These are phyloP conservation scores for Hedychridium roseum DNA, from an alignment of 2,888 invertebrate species.

Conservation along the genomic window DNA sequence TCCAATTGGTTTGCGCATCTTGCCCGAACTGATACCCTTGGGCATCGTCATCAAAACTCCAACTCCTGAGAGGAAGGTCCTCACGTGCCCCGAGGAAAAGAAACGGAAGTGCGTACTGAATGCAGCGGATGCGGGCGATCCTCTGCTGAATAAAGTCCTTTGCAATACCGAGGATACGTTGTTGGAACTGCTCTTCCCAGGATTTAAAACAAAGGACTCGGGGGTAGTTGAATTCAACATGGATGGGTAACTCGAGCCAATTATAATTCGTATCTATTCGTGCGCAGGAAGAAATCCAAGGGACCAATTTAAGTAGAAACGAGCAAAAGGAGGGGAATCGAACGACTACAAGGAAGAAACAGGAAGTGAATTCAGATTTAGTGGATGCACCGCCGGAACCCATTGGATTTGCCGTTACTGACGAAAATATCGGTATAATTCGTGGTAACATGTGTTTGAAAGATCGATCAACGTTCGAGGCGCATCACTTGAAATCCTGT, in stretches of 20 bases:
- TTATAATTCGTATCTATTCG: no score
- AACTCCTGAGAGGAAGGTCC: constrained; percentile 22
- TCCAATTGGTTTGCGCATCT: constrained; percentile 32
- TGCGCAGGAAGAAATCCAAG: constrained; percentile 7
- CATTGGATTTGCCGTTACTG: constrained; percentile 35
- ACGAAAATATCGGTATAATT: constrained; percentile 41
- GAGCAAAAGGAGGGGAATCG: constrained; percentile 1
- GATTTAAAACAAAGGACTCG: constrained; percentile 21
- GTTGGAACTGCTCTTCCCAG: constrained; percentile 50
- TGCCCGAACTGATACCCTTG: constrained; percentile 48
- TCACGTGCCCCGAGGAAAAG: constrained; percentile 37
- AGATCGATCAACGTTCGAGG: constrained; percentile 34
- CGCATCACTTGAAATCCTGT: constrained; percentile 49
- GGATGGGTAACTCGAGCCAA: no score
- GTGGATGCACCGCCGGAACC: constrained; percentile 18
- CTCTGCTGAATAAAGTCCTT: constrained; percentile 36
- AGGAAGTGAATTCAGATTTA: constrained; percentile 6
- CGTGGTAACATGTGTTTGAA: constrained; percentile 36
- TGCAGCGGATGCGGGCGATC: constrained; percentile 30
- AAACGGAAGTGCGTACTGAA: constrained; percentile 35
- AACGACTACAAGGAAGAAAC: constrained; percentile 15
- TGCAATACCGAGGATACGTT: constrained; percentile 50
- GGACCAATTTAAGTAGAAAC: constrained; percentile 2
- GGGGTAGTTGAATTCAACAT: no score
- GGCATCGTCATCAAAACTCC: constrained; percentile 56